Evolutionary conservation across 2,888 invertebrate genomes (phyloP), one percentile per base, ranked within the genome.

Genomic region (Plutella xylostella): DNA sequence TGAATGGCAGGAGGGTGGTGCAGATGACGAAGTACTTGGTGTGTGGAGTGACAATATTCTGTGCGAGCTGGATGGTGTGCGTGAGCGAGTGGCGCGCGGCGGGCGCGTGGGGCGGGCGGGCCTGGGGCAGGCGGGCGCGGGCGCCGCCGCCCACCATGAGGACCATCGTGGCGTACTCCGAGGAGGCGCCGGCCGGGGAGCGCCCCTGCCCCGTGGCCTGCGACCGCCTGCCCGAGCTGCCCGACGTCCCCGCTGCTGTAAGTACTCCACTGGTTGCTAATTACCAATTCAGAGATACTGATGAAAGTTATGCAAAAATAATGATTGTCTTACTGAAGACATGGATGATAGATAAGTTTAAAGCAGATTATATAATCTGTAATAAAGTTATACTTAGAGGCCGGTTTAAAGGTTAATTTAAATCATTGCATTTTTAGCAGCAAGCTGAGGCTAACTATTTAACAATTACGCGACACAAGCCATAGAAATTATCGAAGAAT

Each of bases 161-260:
- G 58, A 87, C 87, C 49, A 87, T 88, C 53, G 85, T 88, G 51
- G 88, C 85, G 17, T 88, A 88, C 68, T 88, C 88, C 25, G 86
- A 85, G 59, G 82, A 73, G 51, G 85, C 84, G 56, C 80, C 72
- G 56, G 85, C 82, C 3, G 84, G 85, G 71, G 84, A 85, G 50
- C 65, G 73, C 14, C 82, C 80, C 6, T 68, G 65, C 17, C 82
- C 79, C 0, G 67, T 84, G 45, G 57, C 74, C 44, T 85, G 85
- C 56, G 73, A 75, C 52, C 66, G 71, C 12, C 57, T 79, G 9
- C 78, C 74, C 1, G 71, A 68, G 30, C 68, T 64, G 48, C 82
- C 80, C 45, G 57, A 62, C 30, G 57, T 77, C 50, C 62, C 66
- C 3, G 52, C 64, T 43, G 65, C 66, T 50, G 84, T 84, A 65